Evolutionary conservation across 2,888 invertebrate genomes (phyloP).

Genomic region (Podabrus alpinus): DNA sequence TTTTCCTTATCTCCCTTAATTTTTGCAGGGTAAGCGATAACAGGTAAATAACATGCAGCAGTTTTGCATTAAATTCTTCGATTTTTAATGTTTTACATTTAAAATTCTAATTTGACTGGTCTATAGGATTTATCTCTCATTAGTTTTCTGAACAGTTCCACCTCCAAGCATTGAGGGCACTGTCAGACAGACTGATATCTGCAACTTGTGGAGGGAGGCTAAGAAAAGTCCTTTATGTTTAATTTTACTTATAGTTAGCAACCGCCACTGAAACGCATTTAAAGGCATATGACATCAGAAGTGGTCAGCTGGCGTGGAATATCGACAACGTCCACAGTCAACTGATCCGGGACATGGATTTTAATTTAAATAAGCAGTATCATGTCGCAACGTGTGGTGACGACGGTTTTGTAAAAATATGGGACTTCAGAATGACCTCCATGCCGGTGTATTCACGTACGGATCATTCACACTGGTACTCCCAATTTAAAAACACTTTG

Average conservation of each 20-base stretch:
- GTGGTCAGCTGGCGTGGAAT: constrained; percentile 76
- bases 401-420: constrained; percentile 92
- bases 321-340: constrained; percentile 86
- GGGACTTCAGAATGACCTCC: constrained; percentile 87
- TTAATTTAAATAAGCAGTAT: constrained; percentile 97
- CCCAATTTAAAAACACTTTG: background rate
- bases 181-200: no score
- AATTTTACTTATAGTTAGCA: constrained; percentile 65
- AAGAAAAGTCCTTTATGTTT: no score
- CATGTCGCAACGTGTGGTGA: constrained; percentile 93
- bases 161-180: no score
- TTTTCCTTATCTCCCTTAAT: no score
- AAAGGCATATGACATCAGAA: constrained; percentile 85
- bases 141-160: no score
- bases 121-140: no score
- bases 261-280: constrained; percentile 85
- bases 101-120: no score
- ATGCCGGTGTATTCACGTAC: constrained; percentile 79
- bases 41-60: no score
- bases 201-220: no score
- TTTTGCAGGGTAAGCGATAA: no score
- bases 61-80: no score
- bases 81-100: no score
- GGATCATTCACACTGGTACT: constrained; percentile 85
- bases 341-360: constrained; percentile 88